Evolutionary conservation across 2,113 vertebrate genomes (phyloP).

Genomic region (Malurus cyaneus): DNA sequence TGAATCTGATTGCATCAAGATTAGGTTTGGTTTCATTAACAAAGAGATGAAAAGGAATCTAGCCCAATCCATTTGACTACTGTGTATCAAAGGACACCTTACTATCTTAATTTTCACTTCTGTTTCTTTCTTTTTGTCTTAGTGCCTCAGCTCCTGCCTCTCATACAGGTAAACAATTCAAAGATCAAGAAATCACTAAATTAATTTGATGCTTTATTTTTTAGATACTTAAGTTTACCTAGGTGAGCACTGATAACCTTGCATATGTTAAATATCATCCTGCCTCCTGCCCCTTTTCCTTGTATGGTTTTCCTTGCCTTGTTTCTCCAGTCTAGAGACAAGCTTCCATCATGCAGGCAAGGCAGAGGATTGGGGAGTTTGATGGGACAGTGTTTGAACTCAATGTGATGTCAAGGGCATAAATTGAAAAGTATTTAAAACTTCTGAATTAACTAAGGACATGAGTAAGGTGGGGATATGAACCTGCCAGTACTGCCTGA

Average conservation of each 20-base stretch:
- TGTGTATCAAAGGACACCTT: background rate
- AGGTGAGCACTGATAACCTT: background rate
- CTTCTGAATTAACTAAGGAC: background rate
- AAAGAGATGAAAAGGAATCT: background rate
- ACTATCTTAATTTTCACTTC: background rate
- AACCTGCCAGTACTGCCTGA: background rate
- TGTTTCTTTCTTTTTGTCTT: background rate
- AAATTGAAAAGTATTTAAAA: background rate
- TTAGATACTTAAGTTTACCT: background rate
- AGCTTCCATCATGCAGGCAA: background rate
- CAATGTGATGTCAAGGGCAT: background rate
- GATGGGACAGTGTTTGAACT: background rate
- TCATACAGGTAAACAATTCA: background rate
- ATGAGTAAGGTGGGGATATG: background rate
- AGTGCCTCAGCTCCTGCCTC: background rate
- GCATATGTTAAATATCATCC: background rate
- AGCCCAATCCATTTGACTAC: background rate
- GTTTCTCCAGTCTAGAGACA: background rate
- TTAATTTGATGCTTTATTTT: background rate
- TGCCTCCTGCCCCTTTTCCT: background rate
- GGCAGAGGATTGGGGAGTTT: background rate
- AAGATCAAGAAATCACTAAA: background rate
- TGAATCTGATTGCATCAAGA: background rate
- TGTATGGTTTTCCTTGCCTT: background rate
- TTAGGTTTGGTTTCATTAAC: background rate